Conservation (phyloP, 2,113 vertebrate species). For the Campylorhamphus procurvoides region DNA sequence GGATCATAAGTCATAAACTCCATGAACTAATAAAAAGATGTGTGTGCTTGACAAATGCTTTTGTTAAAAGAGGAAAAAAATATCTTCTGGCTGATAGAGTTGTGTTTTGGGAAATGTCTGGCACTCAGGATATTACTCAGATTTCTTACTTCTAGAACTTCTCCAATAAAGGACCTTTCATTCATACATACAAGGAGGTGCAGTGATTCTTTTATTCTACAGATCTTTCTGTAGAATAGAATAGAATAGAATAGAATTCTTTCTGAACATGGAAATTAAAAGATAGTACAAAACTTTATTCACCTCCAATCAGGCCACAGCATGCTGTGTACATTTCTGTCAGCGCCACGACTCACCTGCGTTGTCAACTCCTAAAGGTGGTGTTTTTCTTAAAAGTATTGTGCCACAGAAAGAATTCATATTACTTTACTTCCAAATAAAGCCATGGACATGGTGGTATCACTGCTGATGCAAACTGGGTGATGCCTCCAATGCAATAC, state of each 20-base stretch:
- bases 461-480: neutral
- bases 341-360: neutral
- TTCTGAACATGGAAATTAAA: neutral
- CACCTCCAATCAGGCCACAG: fast-evolving
- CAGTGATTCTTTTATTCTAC: neutral
- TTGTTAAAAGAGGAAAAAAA: neutral
- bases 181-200: neutral
- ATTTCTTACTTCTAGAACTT: neutral
- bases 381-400: neutral
- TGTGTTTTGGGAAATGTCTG: neutral
- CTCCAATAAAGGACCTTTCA: neutral
- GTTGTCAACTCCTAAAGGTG: too few species aligned
- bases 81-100: fast-evolving
- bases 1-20: neutral
- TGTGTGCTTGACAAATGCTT: neutral
- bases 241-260: too few species aligned
- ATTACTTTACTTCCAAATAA: neutral
- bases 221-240: too few species aligned
- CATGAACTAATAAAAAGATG: neutral
- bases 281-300: neutral
- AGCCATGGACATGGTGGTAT: neutral
- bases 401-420: neutral
- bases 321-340: fast-evolving
- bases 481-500: neutral
- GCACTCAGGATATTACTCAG: too few species aligned